Percentiles rank a stretch among this genome's conserved stretches.
phyloP scores from a whole-genome alignment of 2,797 vertebrate genomes.

The Sardinella longiceps region DNA sequence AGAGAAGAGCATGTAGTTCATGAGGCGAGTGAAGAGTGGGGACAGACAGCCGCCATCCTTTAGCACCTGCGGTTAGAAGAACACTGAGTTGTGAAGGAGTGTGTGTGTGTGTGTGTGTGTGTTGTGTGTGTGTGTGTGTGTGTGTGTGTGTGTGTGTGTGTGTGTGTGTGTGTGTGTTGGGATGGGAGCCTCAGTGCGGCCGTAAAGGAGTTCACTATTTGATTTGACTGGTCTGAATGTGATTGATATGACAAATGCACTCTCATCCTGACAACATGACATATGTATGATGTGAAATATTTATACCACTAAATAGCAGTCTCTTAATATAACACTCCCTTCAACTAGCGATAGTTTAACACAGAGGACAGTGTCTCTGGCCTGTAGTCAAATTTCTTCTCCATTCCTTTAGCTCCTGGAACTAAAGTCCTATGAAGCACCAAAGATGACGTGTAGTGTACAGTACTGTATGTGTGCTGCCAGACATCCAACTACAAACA shows the following conservation, averaged over 20 bases:
- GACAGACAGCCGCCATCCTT: slow-evolving; percentile 87
- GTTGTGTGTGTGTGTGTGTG: too few species aligned
- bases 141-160: too few species aligned
- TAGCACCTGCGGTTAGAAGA: slow-evolving; percentile 76
- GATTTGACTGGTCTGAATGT: background rate
- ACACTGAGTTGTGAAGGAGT: background rate
- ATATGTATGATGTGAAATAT: background rate
- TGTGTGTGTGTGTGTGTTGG: background rate
- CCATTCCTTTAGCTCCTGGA: too few species aligned
- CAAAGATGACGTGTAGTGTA: background rate
- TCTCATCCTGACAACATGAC: background rate
- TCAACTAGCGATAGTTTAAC: too few species aligned
- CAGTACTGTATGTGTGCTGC: background rate
- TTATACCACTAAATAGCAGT: background rate
- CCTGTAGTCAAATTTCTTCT: too few species aligned
- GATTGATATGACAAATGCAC: background rate
- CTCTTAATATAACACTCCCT: background rate
- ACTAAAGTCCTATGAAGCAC: too few species aligned
- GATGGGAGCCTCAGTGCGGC: background rate
- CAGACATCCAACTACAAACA: background rate
- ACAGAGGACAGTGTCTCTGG: too few species aligned
- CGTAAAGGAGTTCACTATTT: background rate
- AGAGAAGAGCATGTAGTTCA: slow-evolving; percentile 89
- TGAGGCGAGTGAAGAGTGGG: slow-evolving; percentile 80
- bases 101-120: background rate